phyloP scores from a whole-genome alignment of 2,797 vertebrate genomes.

The Jordanella pulchra region DNA sequence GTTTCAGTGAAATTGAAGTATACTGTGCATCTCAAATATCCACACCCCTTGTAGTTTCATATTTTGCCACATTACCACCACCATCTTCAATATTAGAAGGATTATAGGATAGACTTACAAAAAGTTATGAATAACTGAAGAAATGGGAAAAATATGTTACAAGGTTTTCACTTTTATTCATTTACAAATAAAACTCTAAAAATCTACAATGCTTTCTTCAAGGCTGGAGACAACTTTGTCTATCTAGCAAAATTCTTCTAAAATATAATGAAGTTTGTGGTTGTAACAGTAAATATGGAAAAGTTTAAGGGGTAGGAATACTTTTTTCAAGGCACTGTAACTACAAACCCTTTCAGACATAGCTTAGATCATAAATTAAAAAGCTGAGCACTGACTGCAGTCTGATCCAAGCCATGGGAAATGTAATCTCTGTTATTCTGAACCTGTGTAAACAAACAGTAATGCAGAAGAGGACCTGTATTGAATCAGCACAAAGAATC shows the following conservation, averaged over 20 bases:
- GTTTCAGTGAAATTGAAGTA: slow-evolving; percentile 32
- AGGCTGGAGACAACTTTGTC: background rate
- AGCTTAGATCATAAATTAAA: slow-evolving; percentile 30
- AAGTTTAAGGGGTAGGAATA: background rate
- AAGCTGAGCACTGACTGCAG: slow-evolving; percentile 13
- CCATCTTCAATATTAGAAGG: background rate
- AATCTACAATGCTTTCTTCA: background rate
- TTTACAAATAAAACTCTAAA: too few species aligned
- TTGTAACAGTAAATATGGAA: background rate
- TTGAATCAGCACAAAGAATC: slow-evolving; percentile 44
- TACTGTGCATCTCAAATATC: slow-evolving; percentile 5
- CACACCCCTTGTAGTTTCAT: background rate
- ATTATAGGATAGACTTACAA: background rate
- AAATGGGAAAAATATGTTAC: background rate
- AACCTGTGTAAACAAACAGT: slow-evolving; percentile 36
- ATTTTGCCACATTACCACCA: slow-evolving; percentile 5
- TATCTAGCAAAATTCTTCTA: background rate
- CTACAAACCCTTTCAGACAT: slow-evolving; percentile 34
- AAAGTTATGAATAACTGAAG: background rate
- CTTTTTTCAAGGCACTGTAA: slow-evolving; percentile 13
- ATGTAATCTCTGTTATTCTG: slow-evolving; percentile 42
- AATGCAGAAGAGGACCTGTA: slow-evolving; percentile 33
- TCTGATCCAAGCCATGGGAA: slow-evolving; percentile 52
- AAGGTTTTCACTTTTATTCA: background rate
- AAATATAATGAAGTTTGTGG: background rate